Percentiles rank a stretch among this genome's conserved stretches.
Conservation (phyloP, 2,113 vertebrate species). For the Montifringilla adamsi region DNA sequence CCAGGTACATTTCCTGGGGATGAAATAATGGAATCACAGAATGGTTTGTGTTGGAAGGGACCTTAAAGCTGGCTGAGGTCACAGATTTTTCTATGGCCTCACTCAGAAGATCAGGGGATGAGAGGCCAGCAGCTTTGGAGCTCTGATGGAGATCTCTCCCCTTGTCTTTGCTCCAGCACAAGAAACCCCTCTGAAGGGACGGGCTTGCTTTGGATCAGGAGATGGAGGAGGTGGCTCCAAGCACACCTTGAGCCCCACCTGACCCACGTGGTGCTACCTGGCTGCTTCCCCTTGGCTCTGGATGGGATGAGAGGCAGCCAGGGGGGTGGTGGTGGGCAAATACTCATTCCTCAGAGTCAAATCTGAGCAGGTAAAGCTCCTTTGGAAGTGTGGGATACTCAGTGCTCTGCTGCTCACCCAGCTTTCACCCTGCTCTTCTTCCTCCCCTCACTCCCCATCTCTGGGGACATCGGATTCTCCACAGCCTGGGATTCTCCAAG, state of each 20-base stretch:
- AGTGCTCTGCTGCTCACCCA: not conserved
- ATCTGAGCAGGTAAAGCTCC: rapidly evolving
- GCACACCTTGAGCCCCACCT: not conserved
- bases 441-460: not conserved
- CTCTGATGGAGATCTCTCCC: not conserved
- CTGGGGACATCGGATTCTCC: not conserved
- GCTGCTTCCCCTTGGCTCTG: not conserved
- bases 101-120: not conserved
- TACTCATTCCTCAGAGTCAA: not conserved
- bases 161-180: not conserved
- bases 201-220: not conserved
- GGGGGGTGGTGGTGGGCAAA: not conserved
- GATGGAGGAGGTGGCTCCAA: not conserved
- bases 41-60: not conserved
- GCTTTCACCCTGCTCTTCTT: not conserved
- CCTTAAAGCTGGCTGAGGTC: not conserved
- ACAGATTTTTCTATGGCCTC: not conserved
- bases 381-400: not conserved
- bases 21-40: not conserved
- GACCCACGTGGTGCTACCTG: not conserved
- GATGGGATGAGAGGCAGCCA: not conserved
- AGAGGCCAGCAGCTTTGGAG: not conserved
- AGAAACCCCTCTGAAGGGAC: not conserved
- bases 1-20: not conserved
- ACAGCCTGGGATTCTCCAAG: not conserved